Evolutionary conservation across 2,888 invertebrate genomes (phyloP).

Genomic region (Drosophila prostipennis): DNA sequence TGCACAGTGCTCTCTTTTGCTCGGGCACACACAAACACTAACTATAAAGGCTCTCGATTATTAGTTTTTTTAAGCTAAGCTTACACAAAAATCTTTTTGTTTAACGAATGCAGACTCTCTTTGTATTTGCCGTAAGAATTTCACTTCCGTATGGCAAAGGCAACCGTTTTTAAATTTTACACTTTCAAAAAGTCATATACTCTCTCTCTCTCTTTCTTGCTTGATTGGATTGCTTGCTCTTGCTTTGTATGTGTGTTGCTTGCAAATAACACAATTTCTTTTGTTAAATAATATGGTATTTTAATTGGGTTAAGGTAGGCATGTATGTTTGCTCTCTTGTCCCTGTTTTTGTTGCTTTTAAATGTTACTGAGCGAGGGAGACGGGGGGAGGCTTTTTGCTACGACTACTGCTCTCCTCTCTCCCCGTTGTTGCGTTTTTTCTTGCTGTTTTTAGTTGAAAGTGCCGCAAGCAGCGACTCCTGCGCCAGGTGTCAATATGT

Average conservation of each 20-base stretch:
- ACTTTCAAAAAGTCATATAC: slow-evolving; percentile 71
- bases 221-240: slow-evolving; percentile 2
- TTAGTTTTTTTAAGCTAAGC: slow-evolving; percentile 14
- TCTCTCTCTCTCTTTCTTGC: slow-evolving; percentile 34
- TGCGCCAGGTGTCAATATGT: slow-evolving; percentile 71
- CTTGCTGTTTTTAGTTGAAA: slow-evolving; percentile 51
- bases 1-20: slow-evolving; percentile 25
- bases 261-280: slow-evolving; percentile 78
- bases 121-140: slow-evolving; percentile 64
- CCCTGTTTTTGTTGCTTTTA: slow-evolving; percentile 37
- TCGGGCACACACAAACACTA: slow-evolving; percentile 15
- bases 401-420: slow-evolving; percentile 5
- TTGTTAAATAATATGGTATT: slow-evolving; percentile 80
- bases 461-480: slow-evolving; percentile 61
- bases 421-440: slow-evolving; percentile 35
- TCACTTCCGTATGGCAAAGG: slow-evolving; percentile 73
- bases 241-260: slow-evolving; percentile 48
- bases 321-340: slow-evolving; percentile 57
- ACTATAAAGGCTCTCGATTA: slow-evolving; percentile 6
- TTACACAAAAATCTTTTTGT: slow-evolving; percentile 18
- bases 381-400: slow-evolving; percentile 11
- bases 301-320: slow-evolving; percentile 83
- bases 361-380: slow-evolving; percentile 8
- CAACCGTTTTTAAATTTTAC: slow-evolving; percentile 30
- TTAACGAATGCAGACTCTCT: slow-evolving; percentile 20